phyloP scores from a whole-genome alignment of 2,888 invertebrate genomes.

The Biston stratarius region DNA sequence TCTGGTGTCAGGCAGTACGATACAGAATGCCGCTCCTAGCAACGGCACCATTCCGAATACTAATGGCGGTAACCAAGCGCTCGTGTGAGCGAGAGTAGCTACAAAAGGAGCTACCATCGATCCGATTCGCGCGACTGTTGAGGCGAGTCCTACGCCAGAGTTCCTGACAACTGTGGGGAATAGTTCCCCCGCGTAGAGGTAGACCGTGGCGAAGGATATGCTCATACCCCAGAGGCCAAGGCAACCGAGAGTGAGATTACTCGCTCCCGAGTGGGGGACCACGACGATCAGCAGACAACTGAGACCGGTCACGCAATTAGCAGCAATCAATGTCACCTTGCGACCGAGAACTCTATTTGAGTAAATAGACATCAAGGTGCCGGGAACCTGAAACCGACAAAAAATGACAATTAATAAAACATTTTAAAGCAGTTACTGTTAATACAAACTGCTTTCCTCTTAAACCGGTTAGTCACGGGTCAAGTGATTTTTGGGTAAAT shows the following conservation, averaged over 20 bases:
- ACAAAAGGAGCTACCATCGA: constrained; percentile 95
- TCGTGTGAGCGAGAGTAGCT: constrained; percentile 87
- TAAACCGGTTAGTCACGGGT: constrained; percentile 28
- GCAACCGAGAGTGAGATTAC: constrained; percentile 88
- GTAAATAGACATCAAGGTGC: constrained; percentile 88
- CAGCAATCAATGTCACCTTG: constrained; percentile 88
- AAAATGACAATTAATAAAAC: constrained; percentile 35
- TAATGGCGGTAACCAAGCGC: constrained; percentile 89
- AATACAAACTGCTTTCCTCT: constrained; percentile 16
- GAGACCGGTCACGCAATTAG: constrained; percentile 88
- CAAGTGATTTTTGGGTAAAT: constrained; percentile 29
- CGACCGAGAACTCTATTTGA: constrained; percentile 89
- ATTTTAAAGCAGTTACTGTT: background rate
- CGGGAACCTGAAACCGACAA: constrained; percentile 78
- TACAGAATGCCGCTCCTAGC: constrained; percentile 88
- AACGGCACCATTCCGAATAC: constrained; percentile 91
- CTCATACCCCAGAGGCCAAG: constrained; percentile 93
- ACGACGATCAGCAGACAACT: constrained; percentile 88
- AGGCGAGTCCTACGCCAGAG: constrained; percentile 94
- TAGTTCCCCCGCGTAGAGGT: constrained; percentile 94
- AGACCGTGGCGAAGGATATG: constrained; percentile 94
- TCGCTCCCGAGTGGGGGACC: constrained; percentile 78
- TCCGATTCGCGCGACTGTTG: constrained; percentile 94
- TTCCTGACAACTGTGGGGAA: constrained; percentile 96
- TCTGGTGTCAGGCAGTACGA: constrained; percentile 92